Evolutionary conservation across 2,113 vertebrate species (phyloP), one percentile per base, ranked within the genome.

Genomic region (Cepphus grylle): DNA sequence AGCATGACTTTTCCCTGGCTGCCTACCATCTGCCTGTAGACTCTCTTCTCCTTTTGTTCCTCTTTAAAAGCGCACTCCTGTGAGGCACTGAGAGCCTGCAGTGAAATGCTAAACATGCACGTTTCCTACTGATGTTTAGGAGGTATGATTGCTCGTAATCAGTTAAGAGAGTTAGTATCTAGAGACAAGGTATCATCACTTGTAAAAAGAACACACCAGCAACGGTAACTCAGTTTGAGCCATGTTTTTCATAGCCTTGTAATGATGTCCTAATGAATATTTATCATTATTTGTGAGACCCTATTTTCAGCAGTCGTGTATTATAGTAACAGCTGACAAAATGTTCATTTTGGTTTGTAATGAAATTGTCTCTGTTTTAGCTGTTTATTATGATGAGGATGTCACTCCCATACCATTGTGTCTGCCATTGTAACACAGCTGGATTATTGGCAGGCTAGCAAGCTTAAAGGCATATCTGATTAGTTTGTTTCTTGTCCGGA

Each of bases 271-370:
- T 96, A 95, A 96, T 97, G 97, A 97, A 97, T 97, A 97, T 96
- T 97, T 96, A 96, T 97, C 49, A 38, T 97, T 96, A 97, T 96
- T 96, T 96, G 84, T 90, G 66, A 82, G 9, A 80, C 88, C 42
- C 88, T 92, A 93, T 94, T 96, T 95, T 94, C 97, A 96, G 96
- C 94, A 65, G 78, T 92, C 11, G 55, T 85, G 83, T 67, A 90
- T 96, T 96, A 74, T 59, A 62, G 79, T 59, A 93, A 80, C 96
- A 97, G 95, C 96, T 97, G 97, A 94, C 84, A 95, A 97, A 96
- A 66, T 95, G 86, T 74, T 95, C 87, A 5, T 97, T 97, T 94
- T 93, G 85, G 74, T 94, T 94, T 77, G 58, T 80, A 80, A 93
- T 83, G 84, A 65, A 95, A 94, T 81, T 94, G 90, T 91, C 97